Evolutionary conservation across 2,113 vertebrate species (phyloP), one percentile per base, ranked within the genome.

Genomic region (Brachyistius frenatus): DNA sequence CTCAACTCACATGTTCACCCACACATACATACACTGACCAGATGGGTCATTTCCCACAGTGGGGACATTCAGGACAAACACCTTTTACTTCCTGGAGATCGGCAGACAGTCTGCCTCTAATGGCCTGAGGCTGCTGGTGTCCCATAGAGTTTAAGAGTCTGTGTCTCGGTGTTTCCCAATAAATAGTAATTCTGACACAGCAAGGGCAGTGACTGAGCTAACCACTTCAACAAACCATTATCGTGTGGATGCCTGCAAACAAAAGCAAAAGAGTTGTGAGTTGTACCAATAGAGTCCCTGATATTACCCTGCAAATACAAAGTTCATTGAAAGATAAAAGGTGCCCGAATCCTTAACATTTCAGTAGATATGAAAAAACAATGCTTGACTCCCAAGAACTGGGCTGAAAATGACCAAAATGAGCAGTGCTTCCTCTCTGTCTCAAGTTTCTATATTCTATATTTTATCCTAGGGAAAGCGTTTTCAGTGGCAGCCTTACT

Each of bases 11-110:
- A 74, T 55, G 33, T 70, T 54, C 64, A 35, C 66, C 44, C 73
- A 61, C 74, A 78, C 77, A 85, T 73, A 76, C 72, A 63, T 11
- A 58, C 41, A 66, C 65, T 76, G 79, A 76, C 74, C 89, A 90
- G 81, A 91, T 89, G 88, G 90, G 80, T 92, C 76, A 86, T 91
- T 90, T 90, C 76, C 71, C 74, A 80, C 80, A 66, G 72, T 41
- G 76, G 84, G 62, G 79, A 90, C 78, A 76, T 81, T 76, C 72
- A 66, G 83, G 85, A 88, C 88, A 85, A 88, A 88, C 88, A 86
- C 86, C 84, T 89, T 23, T 86, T 73, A 78, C 81, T 74, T 88
- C 73, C 65, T 61, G 44, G 70, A 82, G 73, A 82, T 86, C 76
- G 71, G 78, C 80, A 83, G 79, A 81, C 70, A 64, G 73, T 81